These are phyloP conservation scores for Stictonetta naevosa DNA, from an alignment of 2,113 vertebrate species.

Conservation along the genomic window DNA sequence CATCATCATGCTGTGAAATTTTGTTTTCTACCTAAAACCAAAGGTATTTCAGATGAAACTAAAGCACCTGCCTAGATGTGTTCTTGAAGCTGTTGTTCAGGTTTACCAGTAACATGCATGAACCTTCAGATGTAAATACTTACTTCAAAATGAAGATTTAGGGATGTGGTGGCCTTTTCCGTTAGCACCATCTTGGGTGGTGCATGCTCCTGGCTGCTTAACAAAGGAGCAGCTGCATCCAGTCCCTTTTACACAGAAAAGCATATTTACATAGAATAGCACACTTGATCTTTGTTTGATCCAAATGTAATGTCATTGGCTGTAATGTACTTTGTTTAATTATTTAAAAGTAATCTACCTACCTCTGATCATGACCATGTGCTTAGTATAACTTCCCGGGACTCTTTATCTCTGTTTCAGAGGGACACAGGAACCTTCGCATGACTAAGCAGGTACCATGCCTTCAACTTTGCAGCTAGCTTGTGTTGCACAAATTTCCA, in stretches of 20 bases:
- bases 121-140: background rate
- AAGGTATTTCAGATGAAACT: background rate
- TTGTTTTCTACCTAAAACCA: background rate
- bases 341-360: constrained; percentile 39
- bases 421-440: constrained; percentile 93
- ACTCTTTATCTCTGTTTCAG: constrained; percentile 93
- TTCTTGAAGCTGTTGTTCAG: background rate
- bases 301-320: constrained; percentile 43
- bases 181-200: background rate
- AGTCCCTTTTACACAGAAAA: background rate
- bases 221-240: background rate
- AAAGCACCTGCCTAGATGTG: background rate
- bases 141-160: background rate
- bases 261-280: background rate
- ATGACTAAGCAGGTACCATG: constrained; percentile 92
- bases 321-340: constrained; percentile 46
- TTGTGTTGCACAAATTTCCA: constrained; percentile 57
- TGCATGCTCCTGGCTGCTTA: background rate
- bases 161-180: background rate
- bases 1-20: background rate
- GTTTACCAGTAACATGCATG: background rate
- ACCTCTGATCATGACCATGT: constrained; percentile 30
- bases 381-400: constrained; percentile 72
- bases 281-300: background rate
- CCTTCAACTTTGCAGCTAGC: constrained; percentile 76